Evolutionary conservation across 2,113 vertebrate species (phyloP).

Genomic region (Oreochromis aureus): DNA sequence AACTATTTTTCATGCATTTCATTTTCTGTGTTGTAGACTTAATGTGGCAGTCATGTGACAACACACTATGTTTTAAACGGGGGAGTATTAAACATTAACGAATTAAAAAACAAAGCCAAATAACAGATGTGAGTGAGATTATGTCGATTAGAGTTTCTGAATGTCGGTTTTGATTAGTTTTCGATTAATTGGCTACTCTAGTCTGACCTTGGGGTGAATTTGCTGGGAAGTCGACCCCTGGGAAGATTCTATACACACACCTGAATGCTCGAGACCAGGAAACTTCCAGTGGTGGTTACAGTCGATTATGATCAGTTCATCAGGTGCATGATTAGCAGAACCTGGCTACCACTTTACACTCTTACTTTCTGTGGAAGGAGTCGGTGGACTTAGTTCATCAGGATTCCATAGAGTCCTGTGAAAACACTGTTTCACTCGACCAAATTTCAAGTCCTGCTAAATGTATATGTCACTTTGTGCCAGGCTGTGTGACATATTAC

Average conservation of each 20-base stretch:
- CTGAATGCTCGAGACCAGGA: neutral
- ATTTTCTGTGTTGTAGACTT: neutral
- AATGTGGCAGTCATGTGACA: neutral
- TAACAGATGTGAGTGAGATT: neutral
- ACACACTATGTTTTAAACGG: rapidly evolving
- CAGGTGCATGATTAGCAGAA: rapidly evolving
- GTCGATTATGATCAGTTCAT: rapidly evolving
- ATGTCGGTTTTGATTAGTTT: neutral
- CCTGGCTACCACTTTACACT: neutral
- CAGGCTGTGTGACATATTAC: neutral
- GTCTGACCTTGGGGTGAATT: neutral
- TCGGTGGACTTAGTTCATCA: neutral
- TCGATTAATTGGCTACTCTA: neutral
- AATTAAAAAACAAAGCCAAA: neutral
- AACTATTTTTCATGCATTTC: neutral
- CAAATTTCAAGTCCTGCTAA: rapidly evolving
- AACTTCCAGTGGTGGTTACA: rapidly evolving
- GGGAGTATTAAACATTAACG: rapidly evolving
- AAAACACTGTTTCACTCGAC: neutral
- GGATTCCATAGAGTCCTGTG: rapidly evolving
- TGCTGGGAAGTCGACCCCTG: neutral
- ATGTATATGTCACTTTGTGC: neutral
- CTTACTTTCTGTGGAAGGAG: neutral
- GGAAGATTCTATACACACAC: rapidly evolving
- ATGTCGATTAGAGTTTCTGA: neutral